Conservation (phyloP, 2,888 invertebrate genomes). For the Cephus sareptanus region DNA sequence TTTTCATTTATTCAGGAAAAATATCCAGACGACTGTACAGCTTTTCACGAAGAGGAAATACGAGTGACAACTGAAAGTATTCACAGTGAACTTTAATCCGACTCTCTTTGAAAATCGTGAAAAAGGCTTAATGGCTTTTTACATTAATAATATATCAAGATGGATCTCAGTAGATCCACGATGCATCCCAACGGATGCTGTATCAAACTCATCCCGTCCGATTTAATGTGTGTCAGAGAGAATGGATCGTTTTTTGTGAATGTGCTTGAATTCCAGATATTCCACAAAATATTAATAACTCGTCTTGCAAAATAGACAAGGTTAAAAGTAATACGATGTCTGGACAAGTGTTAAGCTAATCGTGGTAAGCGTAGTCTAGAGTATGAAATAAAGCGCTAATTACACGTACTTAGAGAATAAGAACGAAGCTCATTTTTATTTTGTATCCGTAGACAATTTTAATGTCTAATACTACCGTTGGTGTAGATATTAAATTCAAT, state of each 20-base stretch:
- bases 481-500: conserved; percentile 1
- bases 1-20: conserved; percentile 69
- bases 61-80: conserved; percentile 85
- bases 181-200: background rate
- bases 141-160: background rate
- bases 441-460: conserved; percentile 3
- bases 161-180: background rate
- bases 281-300: background rate
- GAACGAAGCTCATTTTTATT: background rate
- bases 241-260: background rate
- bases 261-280: background rate
- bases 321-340: background rate
- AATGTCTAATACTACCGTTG: background rate
- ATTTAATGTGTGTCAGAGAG: background rate
- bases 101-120: background rate
- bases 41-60: conserved; percentile 85
- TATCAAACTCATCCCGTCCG: background rate
- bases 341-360: background rate
- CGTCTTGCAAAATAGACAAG: background rate
- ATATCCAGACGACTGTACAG: conserved; percentile 79
- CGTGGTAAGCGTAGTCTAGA: background rate
- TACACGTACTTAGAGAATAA: background rate
- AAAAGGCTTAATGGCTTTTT: background rate
- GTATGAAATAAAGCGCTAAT: background rate
- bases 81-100: conserved; percentile 80